Percentiles rank a stretch among this genome's conserved stretches.
Conservation (phyloP, 2,888 invertebrate species). For the Caenorhabditis afra region DNA sequence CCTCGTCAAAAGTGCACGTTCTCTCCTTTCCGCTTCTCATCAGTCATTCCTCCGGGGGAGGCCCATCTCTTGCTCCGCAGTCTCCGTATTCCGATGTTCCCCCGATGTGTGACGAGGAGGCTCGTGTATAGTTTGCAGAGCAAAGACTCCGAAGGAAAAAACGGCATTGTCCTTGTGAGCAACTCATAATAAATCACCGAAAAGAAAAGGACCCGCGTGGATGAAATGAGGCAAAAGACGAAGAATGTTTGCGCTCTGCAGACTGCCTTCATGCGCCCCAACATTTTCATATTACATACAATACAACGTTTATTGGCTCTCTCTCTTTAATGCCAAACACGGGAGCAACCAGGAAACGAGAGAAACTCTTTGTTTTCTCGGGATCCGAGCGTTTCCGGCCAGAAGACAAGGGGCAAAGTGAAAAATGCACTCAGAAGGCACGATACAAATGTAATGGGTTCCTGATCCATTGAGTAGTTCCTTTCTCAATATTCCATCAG, state of each 20-base stretch:
- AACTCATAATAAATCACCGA: slow-evolving; percentile 56
- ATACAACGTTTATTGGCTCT: slow-evolving; percentile 32
- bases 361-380: slow-evolving; percentile 22
- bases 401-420: not conserved
- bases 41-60: not conserved
- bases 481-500: no score
- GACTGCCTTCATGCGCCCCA: slow-evolving; percentile 21
- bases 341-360: slow-evolving; percentile 13
- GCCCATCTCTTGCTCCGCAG: no score
- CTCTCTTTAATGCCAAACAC: slow-evolving; percentile 30
- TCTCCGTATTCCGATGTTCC: no score
- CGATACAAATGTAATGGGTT: no score
- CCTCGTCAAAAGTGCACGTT: slow-evolving; percentile 16
- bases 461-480: no score
- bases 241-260: slow-evolving; percentile 37
- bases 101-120: no score
- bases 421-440: not conserved
- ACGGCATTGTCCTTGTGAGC: slow-evolving; percentile 32
- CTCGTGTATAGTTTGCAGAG: slow-evolving; percentile 28
- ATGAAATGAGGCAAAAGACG: slow-evolving; percentile 46
- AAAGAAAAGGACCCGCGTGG: slow-evolving; percentile 42
- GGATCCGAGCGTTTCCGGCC: not conserved
- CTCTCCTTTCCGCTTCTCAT: not conserved
- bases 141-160: slow-evolving; percentile 16
- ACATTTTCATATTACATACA: slow-evolving; percentile 40